Conservation (phyloP, 2,113 vertebrate species). For the Daphoenositta chrysoptera region DNA sequence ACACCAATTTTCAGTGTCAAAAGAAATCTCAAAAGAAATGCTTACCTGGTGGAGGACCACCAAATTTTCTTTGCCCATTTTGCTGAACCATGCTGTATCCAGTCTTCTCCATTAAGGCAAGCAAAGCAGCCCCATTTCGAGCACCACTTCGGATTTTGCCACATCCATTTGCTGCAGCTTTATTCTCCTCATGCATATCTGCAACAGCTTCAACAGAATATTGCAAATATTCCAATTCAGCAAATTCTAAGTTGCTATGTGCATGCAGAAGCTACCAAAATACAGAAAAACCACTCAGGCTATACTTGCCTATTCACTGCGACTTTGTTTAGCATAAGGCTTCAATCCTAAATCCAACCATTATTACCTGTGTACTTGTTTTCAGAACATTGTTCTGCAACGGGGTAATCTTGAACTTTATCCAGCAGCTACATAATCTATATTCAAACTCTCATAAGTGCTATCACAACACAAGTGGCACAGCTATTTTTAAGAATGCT, state of each 20-base stretch:
- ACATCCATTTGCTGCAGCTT: slow-evolving; percentile 46
- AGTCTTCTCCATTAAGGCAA: slow-evolving; percentile 86
- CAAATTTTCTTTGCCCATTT: slow-evolving; percentile 96
- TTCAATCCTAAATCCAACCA: background rate
- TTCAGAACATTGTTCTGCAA: background rate
- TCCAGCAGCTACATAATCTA: background rate
- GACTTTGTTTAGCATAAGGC: background rate
- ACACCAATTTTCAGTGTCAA: background rate
- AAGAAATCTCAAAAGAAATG: background rate
- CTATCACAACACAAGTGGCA: background rate
- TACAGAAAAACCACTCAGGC: background rate
- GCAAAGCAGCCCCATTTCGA: slow-evolving; percentile 80
- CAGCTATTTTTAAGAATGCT: background rate
- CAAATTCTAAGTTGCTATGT: background rate
- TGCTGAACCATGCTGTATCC: slow-evolving; percentile 92
- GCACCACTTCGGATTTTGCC: slow-evolving; percentile 62
- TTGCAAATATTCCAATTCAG: background rate
- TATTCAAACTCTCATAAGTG: background rate
- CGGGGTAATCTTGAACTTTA: background rate
- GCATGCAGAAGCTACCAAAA: background rate
- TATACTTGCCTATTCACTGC: background rate
- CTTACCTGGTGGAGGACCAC: slow-evolving; percentile 93
- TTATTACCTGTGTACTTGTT: background rate
- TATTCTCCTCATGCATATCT: slow-evolving; percentile 66
- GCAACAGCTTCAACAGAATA: background rate